These are phyloP conservation scores for Oreochromis spilurus DNA, from an alignment of 2,113 vertebrate genomes.

Conservation along the genomic window DNA sequence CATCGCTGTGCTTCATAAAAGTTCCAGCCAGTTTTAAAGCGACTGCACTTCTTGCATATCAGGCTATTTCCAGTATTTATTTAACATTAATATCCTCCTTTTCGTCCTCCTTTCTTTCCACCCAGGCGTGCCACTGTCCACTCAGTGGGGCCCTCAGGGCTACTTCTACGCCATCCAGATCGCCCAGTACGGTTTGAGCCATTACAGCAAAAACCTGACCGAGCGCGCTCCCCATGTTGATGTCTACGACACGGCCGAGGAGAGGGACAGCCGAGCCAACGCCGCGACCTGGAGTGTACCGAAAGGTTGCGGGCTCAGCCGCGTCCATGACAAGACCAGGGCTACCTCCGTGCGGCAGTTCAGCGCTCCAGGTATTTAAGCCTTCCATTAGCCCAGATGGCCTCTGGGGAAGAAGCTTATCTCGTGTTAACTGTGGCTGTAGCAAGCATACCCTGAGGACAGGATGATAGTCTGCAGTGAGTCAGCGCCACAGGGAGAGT, in stretches of 20 bases:
- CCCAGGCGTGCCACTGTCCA: constrained; percentile 91
- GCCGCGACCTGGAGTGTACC: constrained; percentile 77
- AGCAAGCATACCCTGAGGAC: constrained; percentile 18
- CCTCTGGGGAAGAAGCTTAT: constrained; percentile 33
- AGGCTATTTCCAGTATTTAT: background rate
- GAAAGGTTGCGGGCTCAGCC: constrained; percentile 81
- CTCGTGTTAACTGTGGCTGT: constrained; percentile 25
- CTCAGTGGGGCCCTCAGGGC: constrained; percentile 97
- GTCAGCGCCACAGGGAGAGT: background rate
- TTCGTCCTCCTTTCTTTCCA: background rate
- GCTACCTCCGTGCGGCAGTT: constrained; percentile 84
- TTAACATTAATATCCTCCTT: background rate
- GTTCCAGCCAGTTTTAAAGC: background rate
- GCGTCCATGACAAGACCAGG: constrained; percentile 78
- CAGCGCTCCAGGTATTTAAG: constrained; percentile 79
- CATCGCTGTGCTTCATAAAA: background rate
- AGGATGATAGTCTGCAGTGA: constrained; percentile 20
- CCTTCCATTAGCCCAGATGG: background rate
- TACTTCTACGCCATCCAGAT: constrained; percentile 99
- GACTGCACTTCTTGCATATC: background rate
- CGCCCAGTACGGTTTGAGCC: constrained; percentile 95
- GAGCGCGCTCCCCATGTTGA: constrained; percentile 87
- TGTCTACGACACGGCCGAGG: constrained; percentile 86
- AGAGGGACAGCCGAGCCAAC: constrained; percentile 58
- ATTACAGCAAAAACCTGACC: constrained; percentile 98